These are phyloP conservation scores for Pachycephala philippinensis DNA, from an alignment of 2,113 vertebrate genomes.

Conservation along the genomic window DNA sequence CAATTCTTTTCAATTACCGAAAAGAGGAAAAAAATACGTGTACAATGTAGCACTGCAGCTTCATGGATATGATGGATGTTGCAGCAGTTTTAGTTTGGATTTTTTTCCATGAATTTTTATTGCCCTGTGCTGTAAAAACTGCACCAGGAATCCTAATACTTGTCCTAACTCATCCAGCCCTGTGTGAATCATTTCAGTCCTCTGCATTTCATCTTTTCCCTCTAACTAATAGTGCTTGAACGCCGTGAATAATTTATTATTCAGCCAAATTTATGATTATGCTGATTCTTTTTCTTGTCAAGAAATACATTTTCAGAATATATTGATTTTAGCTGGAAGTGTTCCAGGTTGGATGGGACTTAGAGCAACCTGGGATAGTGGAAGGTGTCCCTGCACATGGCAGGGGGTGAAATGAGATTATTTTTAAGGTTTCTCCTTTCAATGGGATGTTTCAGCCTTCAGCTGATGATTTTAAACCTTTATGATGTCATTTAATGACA, in stretches of 20 bases:
- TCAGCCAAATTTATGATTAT: background rate
- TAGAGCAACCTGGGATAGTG: background rate
- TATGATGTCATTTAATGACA: slow-evolving; percentile 54
- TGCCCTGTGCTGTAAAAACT: background rate
- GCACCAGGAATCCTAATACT: background rate
- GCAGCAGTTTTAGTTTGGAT: background rate
- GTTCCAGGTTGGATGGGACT: background rate
- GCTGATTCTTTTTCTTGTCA: background rate
- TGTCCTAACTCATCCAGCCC: background rate
- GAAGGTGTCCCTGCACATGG: background rate
- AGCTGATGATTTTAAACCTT: slow-evolving; percentile 56
- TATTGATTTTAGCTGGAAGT: background rate
- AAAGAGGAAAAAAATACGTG: background rate
- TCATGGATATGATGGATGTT: background rate
- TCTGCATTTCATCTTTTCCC: background rate
- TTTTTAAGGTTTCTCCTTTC: background rate
- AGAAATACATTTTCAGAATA: background rate
- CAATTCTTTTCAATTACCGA: background rate
- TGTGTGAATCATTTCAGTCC: background rate
- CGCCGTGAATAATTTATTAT: background rate
- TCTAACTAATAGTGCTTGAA: background rate
- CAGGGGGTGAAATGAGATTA: background rate
- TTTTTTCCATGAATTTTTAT: slow-evolving; percentile 11
- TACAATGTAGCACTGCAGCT: background rate
- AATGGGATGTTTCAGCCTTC: slow-evolving; percentile 52